phyloP scores from a whole-genome alignment of 2,797 vertebrate species.

The Dendrocincla tyrannina region DNA sequence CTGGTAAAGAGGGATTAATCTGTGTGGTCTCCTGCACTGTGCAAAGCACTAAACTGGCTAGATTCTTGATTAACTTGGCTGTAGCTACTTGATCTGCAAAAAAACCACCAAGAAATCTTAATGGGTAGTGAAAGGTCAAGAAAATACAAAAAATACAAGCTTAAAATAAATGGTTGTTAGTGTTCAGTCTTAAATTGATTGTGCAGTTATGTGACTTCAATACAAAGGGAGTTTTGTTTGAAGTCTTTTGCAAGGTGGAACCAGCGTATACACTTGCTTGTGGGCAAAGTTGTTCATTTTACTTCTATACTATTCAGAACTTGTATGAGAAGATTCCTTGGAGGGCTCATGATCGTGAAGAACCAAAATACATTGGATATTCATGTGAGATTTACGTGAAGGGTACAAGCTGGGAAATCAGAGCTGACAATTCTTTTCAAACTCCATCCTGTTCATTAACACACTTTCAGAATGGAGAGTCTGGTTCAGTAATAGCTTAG shows the following conservation, averaged over 20 bases:
- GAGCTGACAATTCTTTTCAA: not conserved
- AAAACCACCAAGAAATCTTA: not conserved
- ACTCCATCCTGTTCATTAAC: not conserved
- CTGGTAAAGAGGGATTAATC: not conserved
- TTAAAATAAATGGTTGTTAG: not conserved
- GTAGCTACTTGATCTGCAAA: not conserved
- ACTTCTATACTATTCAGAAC: not conserved
- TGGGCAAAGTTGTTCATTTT: not conserved
- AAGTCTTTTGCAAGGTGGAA: not conserved
- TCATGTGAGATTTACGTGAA: not conserved
- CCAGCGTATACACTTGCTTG: fast-evolving
- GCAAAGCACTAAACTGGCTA: not conserved
- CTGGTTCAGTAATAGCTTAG: not conserved
- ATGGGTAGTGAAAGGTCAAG: not conserved
- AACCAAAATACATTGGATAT: not conserved
- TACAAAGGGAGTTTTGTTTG: not conserved
- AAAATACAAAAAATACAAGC: not conserved
- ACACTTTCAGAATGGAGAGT: not conserved
- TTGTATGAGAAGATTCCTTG: not conserved
- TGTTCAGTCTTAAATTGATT: not conserved
- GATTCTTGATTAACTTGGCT: not conserved
- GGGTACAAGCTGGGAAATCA: not conserved
- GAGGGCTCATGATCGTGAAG: not conserved
- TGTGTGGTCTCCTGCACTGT: not conserved
- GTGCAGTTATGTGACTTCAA: not conserved